phyloP scores from a whole-genome alignment of 2,113 vertebrate species.

The Epinephelus cyanopodus region DNA sequence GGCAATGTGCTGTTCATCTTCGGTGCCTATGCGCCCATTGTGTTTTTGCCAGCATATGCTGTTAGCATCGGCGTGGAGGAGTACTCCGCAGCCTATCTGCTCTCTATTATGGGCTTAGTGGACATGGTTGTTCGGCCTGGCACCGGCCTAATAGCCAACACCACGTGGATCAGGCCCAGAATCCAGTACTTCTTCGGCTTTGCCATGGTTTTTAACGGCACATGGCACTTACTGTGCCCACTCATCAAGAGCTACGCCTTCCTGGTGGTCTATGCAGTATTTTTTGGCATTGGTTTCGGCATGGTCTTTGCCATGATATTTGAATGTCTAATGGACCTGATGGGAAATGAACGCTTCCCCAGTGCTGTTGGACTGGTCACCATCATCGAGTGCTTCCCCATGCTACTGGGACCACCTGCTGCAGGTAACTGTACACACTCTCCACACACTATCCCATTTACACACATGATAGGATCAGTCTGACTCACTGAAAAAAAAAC shows the following conservation, averaged over 20 bases:
- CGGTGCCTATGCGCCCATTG: conserved; percentile 86
- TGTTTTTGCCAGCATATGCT: conserved; percentile 88
- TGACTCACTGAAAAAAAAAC: not conserved
- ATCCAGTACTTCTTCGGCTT: conserved; percentile 89
- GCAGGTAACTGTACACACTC: conserved; percentile 83
- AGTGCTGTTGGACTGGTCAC: conserved; percentile 88
- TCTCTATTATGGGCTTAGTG: conserved; percentile 85
- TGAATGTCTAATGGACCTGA: conserved; percentile 89
- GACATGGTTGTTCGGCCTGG: conserved; percentile 86
- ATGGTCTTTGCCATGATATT: conserved; percentile 89
- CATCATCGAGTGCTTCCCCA: conserved; percentile 86
- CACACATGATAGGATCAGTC: not conserved
- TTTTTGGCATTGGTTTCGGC: conserved; percentile 85
- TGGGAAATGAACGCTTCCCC: conserved; percentile 84
- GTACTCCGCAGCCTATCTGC: conserved; percentile 86
- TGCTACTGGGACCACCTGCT: conserved; percentile 87
- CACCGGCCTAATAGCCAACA: conserved; percentile 86
- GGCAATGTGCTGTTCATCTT: conserved; percentile 88
- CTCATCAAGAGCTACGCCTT: conserved; percentile 79
- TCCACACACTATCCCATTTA: conserved; percentile 1
- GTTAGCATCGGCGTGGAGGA: conserved; percentile 84
- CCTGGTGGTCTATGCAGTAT: conserved; percentile 76
- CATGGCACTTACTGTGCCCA: conserved; percentile 87
- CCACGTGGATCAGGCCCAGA: conserved; percentile 83
- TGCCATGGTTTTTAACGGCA: conserved; percentile 84